Base-by-base conservation (phyloP, 2,113 vertebrate species). In the Ptilonorhynchus violaceus region DNA sequence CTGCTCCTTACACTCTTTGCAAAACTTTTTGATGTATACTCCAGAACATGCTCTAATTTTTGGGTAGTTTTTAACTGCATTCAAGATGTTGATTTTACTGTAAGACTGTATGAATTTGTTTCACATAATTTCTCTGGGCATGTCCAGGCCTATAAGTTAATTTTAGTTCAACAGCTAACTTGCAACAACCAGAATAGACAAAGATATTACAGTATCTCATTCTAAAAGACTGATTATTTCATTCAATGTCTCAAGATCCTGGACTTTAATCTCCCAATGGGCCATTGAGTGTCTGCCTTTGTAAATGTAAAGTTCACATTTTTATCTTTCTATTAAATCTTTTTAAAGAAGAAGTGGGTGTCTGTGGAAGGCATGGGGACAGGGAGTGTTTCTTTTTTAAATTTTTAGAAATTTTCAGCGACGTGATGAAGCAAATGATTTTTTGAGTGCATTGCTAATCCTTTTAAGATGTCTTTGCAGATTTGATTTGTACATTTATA, bases 221-320 rank as follows among this genome's bases (percentile, higher is more conserved):
- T 88, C 27, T 24, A 73, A 85, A 95, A 83, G 53, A 46, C 62
- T 30, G 70, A 83, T 93, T 41, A 95, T 92, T 95, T 92, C 78
- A 96, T 94, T 84, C 30, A 52, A 1, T 76, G 50, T 79, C 75
- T 62, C 11, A 46, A 42, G 28, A 88, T 79, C 55, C 21, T 66
- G 37, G 79, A 74, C 83, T 94, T 96, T 76, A 76, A 80, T 96
- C 68, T 94, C 42, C 11, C 55, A 83, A 16, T 76, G 64, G 74
- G 50, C 64, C 19, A 74, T 23, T 74, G 53, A 60, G n/a, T 58
- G 59, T 73, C 84, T 89, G 35, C 92, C 63, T 95, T 93, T 91
- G 17, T 89, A 44, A 93, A 35, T 72, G 81, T 66, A 55, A 58
- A 78, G 73, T 75, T 94, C 69, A 46, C 46, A 89, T 74, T 95